Percentiles rank a stretch among this genome's conserved stretches.
phyloP scores from a whole-genome alignment of 2,888 invertebrate genomes.

The Globia sparganii region DNA sequence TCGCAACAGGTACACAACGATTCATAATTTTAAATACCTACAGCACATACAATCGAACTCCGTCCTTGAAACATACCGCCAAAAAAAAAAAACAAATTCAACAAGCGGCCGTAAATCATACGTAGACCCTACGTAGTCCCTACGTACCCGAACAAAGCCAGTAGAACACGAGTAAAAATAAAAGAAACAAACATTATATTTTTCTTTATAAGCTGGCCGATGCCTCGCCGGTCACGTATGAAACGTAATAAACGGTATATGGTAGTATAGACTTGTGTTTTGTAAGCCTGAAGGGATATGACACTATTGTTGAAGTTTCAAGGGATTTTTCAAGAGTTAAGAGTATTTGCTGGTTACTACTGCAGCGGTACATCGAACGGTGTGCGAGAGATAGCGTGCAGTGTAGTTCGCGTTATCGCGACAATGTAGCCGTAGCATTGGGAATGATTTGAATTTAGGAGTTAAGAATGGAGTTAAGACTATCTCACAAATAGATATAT shows the following conservation, averaged over 20 bases:
- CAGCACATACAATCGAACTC: neutral
- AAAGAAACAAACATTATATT: constrained; percentile 47
- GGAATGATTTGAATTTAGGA: neutral
- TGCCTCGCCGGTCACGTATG: constrained; percentile 37
- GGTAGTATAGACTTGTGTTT: neutral
- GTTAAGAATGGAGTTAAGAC: neutral
- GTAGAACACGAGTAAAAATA: constrained; percentile 40
- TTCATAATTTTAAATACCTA: neutral
- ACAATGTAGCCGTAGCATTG: too few relatives aligned
- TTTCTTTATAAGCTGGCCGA: constrained; percentile 37
- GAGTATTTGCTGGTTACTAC: neutral
- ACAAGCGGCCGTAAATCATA: constrained; percentile 47
- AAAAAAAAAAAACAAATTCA: constrained; percentile 27
- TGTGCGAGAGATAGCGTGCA: neutral
- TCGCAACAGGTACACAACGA: neutral
- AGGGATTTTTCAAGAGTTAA: neutral
- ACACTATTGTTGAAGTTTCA: neutral
- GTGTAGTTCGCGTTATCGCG: neutral
- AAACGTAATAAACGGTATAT: constrained; percentile 9
- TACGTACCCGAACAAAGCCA: constrained; percentile 45
- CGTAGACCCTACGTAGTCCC: constrained; percentile 28
- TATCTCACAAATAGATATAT: neutral
- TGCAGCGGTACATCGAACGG: neutral
- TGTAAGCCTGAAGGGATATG: neutral
- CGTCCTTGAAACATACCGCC: neutral